Base-by-base conservation (phyloP, 64 coral and sea anemone species). In the Orbicella faveolata region DNA sequence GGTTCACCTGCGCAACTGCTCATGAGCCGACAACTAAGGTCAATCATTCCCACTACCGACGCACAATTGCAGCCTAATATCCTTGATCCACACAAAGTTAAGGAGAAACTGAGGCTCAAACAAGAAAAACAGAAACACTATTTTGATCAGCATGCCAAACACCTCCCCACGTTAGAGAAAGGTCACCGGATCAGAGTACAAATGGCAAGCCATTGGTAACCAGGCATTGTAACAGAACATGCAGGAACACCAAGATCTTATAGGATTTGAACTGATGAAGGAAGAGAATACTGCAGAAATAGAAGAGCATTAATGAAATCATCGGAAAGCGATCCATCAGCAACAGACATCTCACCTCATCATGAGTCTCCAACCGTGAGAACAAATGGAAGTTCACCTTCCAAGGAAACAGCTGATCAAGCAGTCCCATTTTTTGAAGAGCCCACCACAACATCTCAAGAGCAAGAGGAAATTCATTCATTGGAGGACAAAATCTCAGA, bases 61-160 rank as follows among this genome's bases (percentile, higher is more conserved):
- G 84, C 68, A 75, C 69, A 75, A 15, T 5, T 87, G 18, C 68
- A 74, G 23, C 84, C 84, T n/a, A 73, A 75, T 6, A 70, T 87
- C 21, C 3, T 87, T 6, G 26, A 87, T 57, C 48, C 69, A 57
- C 23, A 35, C 34, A 54, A 52, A 34, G 70, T 75, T 23, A 74
- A 57, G 53, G 37, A 76, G 21, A 65, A 87, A 52, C 34, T 86
- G 37, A 67, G 51, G 61, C 64, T 75, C 25, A 75, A 76, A 74
- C 90, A 91, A 75, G 68, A 84, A 59, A 91, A 78, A 39, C 90
- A 92, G 52, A 65, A 91, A 34, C 41, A 90, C 21, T 90, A 83
- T 41, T 91, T 84, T 84, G 72, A 91, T 44, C 80, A 36, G 59
- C 70, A 83, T 55, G 61, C 89, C 72, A 91, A 75, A 77, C 81